A percentile compares a stretch with the other conserved stretches of the same genome.
These are phyloP conservation scores for Umimayanthus chanpuru DNA, from an alignment of 92 coral and sea anemone genomes.

Conservation along the genomic window DNA sequence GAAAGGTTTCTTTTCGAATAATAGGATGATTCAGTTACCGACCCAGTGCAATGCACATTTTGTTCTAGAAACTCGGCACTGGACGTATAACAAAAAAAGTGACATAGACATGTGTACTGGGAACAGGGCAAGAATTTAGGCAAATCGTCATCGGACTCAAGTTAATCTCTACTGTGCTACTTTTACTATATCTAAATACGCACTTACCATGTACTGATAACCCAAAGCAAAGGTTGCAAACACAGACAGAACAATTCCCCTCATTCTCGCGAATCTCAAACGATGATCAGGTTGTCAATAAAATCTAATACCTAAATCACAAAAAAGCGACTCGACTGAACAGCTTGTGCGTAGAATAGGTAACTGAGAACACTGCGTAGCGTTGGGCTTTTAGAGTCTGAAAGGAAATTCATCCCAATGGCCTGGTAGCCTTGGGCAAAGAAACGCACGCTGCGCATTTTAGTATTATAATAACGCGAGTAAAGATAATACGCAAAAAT, in stretches of 20 bases:
- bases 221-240: conserved; percentile 1
- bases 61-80: not conserved
- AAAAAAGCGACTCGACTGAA: not conserved
- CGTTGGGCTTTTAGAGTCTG: no score
- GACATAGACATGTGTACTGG: not conserved
- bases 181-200: not conserved
- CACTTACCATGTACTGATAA: conserved; percentile 3
- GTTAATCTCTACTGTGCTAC: no score
- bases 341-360: not conserved
- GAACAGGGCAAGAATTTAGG: not conserved
- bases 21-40: no score
- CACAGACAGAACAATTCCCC: not conserved
- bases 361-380: no score
- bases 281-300: no score
- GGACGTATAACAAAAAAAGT: not conserved
- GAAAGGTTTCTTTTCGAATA: no score
- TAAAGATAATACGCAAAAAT: no score
- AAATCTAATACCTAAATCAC: not conserved
- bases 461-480: no score
- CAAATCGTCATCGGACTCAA: not conserved
- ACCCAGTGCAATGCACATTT: no score
- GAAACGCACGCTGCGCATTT: no score
- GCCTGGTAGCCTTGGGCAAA: no score
- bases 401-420: no score
- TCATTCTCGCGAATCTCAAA: not conserved